Evolutionary conservation across 2,797 vertebrate species (phyloP).

Genomic region (Sphenodon punctatus): DNA sequence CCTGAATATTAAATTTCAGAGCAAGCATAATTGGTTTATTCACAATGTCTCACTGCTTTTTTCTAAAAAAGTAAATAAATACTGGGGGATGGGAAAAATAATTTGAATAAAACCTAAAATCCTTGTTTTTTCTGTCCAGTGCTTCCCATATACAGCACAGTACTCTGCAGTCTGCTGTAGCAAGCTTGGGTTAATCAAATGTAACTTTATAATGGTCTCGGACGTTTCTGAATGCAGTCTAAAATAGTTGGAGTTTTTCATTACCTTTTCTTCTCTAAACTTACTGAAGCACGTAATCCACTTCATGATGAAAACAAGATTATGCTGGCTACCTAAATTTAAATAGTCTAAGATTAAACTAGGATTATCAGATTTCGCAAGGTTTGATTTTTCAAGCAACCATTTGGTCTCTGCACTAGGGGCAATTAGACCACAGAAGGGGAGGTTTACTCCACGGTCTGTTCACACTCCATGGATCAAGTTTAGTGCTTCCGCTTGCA

Average conservation of each 20-base stretch:
- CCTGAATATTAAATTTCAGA: background rate
- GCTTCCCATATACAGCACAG: background rate
- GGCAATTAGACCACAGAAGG: background rate
- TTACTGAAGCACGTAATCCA: background rate
- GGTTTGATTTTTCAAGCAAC: background rate
- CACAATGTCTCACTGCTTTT: too few species aligned
- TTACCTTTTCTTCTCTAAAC: background rate
- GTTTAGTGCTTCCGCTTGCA: background rate
- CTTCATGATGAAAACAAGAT: background rate
- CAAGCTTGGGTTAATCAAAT: background rate
- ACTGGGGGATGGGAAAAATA: background rate
- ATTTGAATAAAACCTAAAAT: background rate
- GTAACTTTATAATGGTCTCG: background rate
- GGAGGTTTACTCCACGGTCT: too few species aligned
- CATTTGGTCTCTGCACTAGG: background rate
- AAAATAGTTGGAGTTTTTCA: background rate
- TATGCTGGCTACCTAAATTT: background rate
- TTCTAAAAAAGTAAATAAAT: too few species aligned
- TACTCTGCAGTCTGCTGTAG: background rate
- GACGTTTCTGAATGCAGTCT: background rate
- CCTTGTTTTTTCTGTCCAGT: background rate
- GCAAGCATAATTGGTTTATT: background rate
- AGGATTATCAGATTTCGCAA: background rate
- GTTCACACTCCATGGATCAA: too few species aligned
- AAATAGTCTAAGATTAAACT: background rate